Evolutionary conservation across 2,888 invertebrate species (phyloP).

Genomic region (Trichacis sp.): DNA sequence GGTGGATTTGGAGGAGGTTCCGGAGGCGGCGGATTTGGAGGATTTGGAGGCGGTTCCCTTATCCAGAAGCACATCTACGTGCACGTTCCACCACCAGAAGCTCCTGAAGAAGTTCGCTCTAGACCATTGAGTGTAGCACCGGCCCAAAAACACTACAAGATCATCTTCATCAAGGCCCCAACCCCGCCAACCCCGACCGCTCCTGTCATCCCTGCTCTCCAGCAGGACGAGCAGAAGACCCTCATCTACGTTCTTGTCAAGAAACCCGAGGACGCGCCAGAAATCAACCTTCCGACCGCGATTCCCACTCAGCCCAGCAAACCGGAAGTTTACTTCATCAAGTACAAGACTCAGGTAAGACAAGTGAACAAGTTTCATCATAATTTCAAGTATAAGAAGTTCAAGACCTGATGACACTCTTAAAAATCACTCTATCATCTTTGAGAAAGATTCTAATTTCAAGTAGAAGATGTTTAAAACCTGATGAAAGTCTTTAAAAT

Average conservation of each 20-base stretch:
- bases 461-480: no score
- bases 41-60: conserved; percentile 71
- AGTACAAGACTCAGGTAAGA: conserved; percentile 80
- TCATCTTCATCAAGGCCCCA: conserved; percentile 93
- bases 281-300: conserved; percentile 81
- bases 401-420: no score
- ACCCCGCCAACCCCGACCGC: conserved; percentile 85
- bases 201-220: conserved; percentile 80
- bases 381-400: no score
- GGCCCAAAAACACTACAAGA: conserved; percentile 90
- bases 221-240: conserved; percentile 89
- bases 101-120: conserved; percentile 76
- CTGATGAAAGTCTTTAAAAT: no score
- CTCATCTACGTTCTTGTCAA: conserved; percentile 90
- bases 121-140: conserved; percentile 77
- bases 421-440: no score
- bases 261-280: conserved; percentile 87
- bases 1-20: conserved; percentile 46
- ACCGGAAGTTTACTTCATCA: conserved; percentile 92
- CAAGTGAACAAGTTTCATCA: no score
- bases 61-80: conserved; percentile 91
- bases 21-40: conserved; percentile 57
- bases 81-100: conserved; percentile 88
- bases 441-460: no score
- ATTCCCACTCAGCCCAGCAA: conserved; percentile 87